Base-by-base conservation (phyloP, 1,140 invertebrate species). In the Leguminivora glycinivorella region DNA sequence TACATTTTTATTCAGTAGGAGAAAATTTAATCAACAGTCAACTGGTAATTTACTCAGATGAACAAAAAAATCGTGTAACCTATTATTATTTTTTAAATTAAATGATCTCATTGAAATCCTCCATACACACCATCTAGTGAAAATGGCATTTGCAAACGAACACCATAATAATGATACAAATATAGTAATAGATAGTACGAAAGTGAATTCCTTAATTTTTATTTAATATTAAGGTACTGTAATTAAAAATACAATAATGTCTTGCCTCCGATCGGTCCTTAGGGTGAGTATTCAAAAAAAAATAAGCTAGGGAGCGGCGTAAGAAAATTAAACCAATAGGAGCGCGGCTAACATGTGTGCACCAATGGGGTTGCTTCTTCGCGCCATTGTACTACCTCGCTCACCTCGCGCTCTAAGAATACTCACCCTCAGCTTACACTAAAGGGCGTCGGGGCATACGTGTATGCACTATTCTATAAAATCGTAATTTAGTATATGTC, bases 131-230 rank as follows among this genome's bases (percentile, higher is more conserved):
- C 74, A 77, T 79, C 80, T 77, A 75, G 75, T 85, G 88, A 90
- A 90, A 89, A 84, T 82, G 88, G 72, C 88, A 81, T 67, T 69
- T 72, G 72, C 84, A 77, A 88, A 86, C 78, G 88, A 90, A 90
- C 88, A 90, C 88, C 88, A 90, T 75, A 82, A 75, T 87, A 87
- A 83, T 79, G 73, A 81, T 84, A 87, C 78, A 87, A 80, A 82
- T 84, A 81, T 85, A 82, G 78, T 80, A 78, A 80, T 84, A 85
- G 79, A 81, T 83, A 84, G 76, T 70, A 86, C 76, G 82, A 85
- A 77, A 81, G 78, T 78, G 69, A 77, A 79, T 76, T 87, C 86
- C 87, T 88, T 88, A 82, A 87, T 52, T 83, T 84, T 84, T 84
- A 85, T 87, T 90, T 83, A 87, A 83, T 83, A 70, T 68, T 83